phyloP scores from a whole-genome alignment of 1,140 invertebrate genomes.

The Drosophila ohnishii region DNA sequence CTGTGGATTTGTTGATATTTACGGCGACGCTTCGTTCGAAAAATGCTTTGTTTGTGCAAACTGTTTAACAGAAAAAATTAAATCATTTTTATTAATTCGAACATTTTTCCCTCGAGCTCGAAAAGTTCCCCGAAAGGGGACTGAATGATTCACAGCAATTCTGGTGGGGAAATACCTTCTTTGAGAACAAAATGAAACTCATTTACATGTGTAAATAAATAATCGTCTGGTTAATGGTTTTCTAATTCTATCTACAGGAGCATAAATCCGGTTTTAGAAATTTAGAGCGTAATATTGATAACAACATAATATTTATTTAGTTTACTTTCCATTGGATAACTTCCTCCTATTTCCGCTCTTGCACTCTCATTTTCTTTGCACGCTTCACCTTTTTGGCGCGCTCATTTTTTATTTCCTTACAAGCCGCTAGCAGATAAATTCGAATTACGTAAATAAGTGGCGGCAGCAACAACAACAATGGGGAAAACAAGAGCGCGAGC shows the following conservation, averaged over 20 bases:
- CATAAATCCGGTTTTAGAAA: too few relatives aligned
- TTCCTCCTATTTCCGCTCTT: background rate
- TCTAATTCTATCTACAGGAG: background rate
- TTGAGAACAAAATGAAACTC: background rate
- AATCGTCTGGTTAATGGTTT: background rate
- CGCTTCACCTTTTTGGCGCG: conserved; percentile 12
- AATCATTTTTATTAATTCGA: conserved; percentile 10
- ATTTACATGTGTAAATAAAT: background rate
- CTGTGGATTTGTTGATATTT: conserved; percentile 1
- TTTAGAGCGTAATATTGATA: background rate
- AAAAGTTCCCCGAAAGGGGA: conserved; percentile 9
- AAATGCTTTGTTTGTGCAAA: conserved; percentile 20
- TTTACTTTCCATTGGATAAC: background rate
- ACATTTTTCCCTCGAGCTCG: background rate
- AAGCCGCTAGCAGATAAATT: conserved; percentile 58
- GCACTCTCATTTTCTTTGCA: conserved; percentile 12
- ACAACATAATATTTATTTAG: background rate
- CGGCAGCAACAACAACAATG: conserved; percentile 3
- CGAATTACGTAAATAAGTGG: conserved; percentile 73
- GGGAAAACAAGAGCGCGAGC: conserved; percentile 4
- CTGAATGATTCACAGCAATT: conserved; percentile 13
- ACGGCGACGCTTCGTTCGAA: conserved; percentile 5
- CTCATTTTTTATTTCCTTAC: conserved; percentile 36
- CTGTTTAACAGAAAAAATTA: conserved; percentile 4
- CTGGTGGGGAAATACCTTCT: conserved; percentile 5